Evolutionary conservation across 2,113 vertebrate genomes (phyloP), one percentile per base, ranked within the genome.

Genomic region (Bos indicus): DNA sequence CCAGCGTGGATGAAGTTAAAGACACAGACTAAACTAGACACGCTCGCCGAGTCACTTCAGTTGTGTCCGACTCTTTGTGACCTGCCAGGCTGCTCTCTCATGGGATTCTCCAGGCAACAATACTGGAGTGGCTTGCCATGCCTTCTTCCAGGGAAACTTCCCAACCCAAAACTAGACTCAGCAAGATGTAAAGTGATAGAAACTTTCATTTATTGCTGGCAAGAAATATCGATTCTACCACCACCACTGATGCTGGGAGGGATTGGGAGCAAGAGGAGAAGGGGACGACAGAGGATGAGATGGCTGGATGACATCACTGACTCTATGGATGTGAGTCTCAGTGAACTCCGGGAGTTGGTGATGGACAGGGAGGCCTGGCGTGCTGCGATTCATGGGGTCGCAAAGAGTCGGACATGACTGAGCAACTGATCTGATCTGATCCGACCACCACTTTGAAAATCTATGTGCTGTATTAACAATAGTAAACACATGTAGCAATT

Each of bases 1-100:
- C 6, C 14, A 54, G n/a, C n/a, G 14, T 9, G 30, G 59, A 23
- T 4, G 21, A 46, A 94, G 17, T 82, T 48, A 15, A 67, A 57
- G 80, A 82, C 3, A 54, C 5, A 25, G 12, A 15, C 17, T 54
- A 52, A 62, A 60, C n/a, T 17, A 21, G 30, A 8, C 17, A 4
- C 0, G 12, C n/a, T 12, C 23, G n/a, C 19, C 9, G 5, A 23
- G n/a, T 40, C 10, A 0, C 67, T 71, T 12, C 19, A 23, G 67
- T 3, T 23, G n/a, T 11, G 2, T 21, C n/a, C 2, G 19, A 23
- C 67, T 71, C 64, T 36, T 19, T 71, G 67, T 71, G n/a, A 71
- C n/a, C n/a, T 36, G n/a, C 67, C 67, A 71, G 19, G n/a, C 67
- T 71, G n/a, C 17, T 21, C n/a, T 21, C 9, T 71, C 64, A 23